These are phyloP conservation scores for Lordiphosa fenestrarum DNA, from an alignment of 2,888 invertebrate species.

Conservation along the genomic window DNA sequence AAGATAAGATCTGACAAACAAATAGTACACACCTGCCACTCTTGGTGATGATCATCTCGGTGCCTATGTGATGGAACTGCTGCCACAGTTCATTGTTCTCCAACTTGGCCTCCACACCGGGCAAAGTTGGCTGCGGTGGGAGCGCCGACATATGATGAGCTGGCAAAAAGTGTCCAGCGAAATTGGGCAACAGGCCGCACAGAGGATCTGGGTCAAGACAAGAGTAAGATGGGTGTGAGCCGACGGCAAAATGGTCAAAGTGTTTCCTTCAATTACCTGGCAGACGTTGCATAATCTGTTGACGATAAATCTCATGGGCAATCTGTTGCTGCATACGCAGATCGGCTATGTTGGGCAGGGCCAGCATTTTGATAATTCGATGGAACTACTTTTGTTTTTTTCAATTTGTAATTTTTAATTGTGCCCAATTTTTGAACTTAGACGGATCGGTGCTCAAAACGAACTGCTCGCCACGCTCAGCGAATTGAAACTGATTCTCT, in stretches of 20 bases:
- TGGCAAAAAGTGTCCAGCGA: slow-evolving; percentile 58
- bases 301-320: slow-evolving; percentile 78
- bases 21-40: slow-evolving; percentile 85
- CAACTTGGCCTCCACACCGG: slow-evolving; percentile 82
- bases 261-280: slow-evolving; percentile 63
- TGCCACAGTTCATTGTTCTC: slow-evolving; percentile 86
- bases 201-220: slow-evolving; percentile 66
- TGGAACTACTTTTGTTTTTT: background rate
- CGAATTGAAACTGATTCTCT: slow-evolving; percentile 55
- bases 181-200: slow-evolving; percentile 66
- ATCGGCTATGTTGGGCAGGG: slow-evolving; percentile 72
- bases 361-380: slow-evolving; percentile 35
- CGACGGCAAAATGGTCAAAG: slow-evolving; percentile 28
- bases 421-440: background rate
- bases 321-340: slow-evolving; percentile 78
- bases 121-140: slow-evolving; percentile 72
- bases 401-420: background rate
- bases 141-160: slow-evolving; percentile 35
- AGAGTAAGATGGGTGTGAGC: slow-evolving; percentile 8
- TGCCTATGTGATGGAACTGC: slow-evolving; percentile 86
- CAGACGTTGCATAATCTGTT: slow-evolving; percentile 79
- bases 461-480: slow-evolving; percentile 54
- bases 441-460: slow-evolving; percentile 8
- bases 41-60: slow-evolving; percentile 91
- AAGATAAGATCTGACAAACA: slow-evolving; percentile 31